Percentiles rank a stretch among this genome's conserved stretches.
Conservation (phyloP, 2,888 invertebrate genomes). For the Amphipyra berbera region DNA sequence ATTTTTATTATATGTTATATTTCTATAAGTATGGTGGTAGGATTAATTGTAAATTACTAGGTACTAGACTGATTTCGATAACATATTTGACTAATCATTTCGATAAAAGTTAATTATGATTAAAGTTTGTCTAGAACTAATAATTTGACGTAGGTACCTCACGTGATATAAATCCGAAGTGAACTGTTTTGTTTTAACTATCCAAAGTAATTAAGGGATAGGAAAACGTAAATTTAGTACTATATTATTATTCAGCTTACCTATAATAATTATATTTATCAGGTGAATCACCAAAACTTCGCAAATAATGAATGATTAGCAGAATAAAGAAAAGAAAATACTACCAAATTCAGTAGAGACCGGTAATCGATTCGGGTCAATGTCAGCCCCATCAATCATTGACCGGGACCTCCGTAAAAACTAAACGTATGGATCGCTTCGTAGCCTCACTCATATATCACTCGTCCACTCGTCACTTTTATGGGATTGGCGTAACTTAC, state of each 20-base stretch:
- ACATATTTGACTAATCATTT: conserved; percentile 6
- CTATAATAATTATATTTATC: conserved; percentile 4
- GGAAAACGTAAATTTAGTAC: too few relatives aligned
- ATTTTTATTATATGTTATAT: neutral
- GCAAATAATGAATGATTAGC: conserved; percentile 43
- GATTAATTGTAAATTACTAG: neutral
- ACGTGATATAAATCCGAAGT: too few relatives aligned
- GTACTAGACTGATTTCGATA: conserved; percentile 1
- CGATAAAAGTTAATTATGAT: neutral
- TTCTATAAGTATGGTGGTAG: too few relatives aligned
- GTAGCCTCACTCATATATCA: conserved; percentile 75
- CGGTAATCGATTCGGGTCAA: conserved; percentile 76
- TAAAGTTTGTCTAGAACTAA: neutral
- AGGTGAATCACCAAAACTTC: conserved; percentile 29
- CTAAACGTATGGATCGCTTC: conserved; percentile 69
- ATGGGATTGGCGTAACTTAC: conserved; percentile 53
- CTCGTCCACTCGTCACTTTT: conserved; percentile 68
- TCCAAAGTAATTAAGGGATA: too few relatives aligned
- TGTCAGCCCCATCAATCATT: conserved; percentile 79
- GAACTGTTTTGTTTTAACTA: too few relatives aligned
- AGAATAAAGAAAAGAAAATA: conserved; percentile 49
- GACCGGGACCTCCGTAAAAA: conserved; percentile 68
- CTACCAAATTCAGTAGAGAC: conserved; percentile 53
- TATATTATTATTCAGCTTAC: too few relatives aligned
- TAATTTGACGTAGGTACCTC: neutral